Base-by-base conservation (phyloP, 2,888 invertebrate species). In the Panorpa germanica region DNA sequence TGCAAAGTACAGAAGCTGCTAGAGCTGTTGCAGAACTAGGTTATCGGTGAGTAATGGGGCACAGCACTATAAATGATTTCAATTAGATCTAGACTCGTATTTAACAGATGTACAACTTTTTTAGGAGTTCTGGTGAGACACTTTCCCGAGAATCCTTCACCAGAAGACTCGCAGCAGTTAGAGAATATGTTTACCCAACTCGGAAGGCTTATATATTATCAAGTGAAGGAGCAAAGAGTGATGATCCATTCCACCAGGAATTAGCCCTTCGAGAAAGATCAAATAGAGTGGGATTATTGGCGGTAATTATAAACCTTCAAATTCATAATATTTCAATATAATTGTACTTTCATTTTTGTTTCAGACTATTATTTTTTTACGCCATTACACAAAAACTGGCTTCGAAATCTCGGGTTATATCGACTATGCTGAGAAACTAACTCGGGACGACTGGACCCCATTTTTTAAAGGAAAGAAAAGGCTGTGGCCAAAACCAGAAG, bases 341-440 rank as follows among this genome's bases (percentile, higher is more conserved):
- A 27, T 32, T 6, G 22, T 24, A 15, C 25, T 22, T 32, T 33
- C 43, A n/a, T 36, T 53, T 22, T 41, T 36, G 35, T 43, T 47
- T 16, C 58, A 74, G 67, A 72, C 80, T 1, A 81, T 88, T 28
- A 73, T 88, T 35, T 86, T 83, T 45, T 48, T 86, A 4, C 62
- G 78, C 6, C 65, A 68, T 45, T 62, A 61, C 35, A 73, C 71
- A 7, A 65, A 59, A 35, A 61, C 67, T 4, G 76, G 80, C 3
- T 73, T 74, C 38, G 82, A 85, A 47, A 65, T 85, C 34, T 85
- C 85, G 1, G 82, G 77, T 2, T 88, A 83, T 45, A 72, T 90
- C 16, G 88, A 90, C 49, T 85, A 70, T 48, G 67, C 65, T 1
- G 68, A 77, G 35, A 59, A 78, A 27, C 55, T 83, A 8, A 55